Percentiles rank a stretch among this genome's conserved stretches.
Evolutionary conservation across 2,888 invertebrate genomes (phyloP).

Genomic region (Eupeodes latifasciatus): DNA sequence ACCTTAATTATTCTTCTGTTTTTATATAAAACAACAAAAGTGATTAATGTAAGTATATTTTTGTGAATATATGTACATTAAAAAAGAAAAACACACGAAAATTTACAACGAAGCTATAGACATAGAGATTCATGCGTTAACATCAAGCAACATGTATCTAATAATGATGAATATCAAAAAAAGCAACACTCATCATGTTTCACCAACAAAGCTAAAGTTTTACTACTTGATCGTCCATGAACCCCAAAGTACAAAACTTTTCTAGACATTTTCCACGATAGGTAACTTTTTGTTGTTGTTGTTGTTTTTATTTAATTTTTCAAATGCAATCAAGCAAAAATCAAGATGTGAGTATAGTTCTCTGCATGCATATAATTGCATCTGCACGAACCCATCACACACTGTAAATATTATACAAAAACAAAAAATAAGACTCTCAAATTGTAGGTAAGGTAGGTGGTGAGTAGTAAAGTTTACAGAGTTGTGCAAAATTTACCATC

Average conservation of each 20-base stretch:
- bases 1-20: slow-evolving; percentile 58
- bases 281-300: background rate
- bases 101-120: background rate
- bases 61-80: background rate
- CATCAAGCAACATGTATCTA: slow-evolving; percentile 34
- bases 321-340: slow-evolving; percentile 73
- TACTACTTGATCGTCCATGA: slow-evolving; percentile 65
- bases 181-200: slow-evolving; percentile 64
- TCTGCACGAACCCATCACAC: slow-evolving; percentile 63
- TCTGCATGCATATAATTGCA: slow-evolving; percentile 69
- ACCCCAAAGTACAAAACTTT: slow-evolving; percentile 68
- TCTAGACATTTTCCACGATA: slow-evolving; percentile 34
- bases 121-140: slow-evolving; percentile 15
- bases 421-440: background rate
- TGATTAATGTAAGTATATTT: slow-evolving; percentile 70
- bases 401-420: background rate
- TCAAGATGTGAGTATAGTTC: slow-evolving; percentile 65
- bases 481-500: slow-evolving; percentile 61
- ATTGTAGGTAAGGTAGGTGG: slow-evolving; percentile 5
- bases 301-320: slow-evolving; percentile 31
- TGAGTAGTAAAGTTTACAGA: slow-evolving; percentile 16
- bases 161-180: slow-evolving; percentile 36
- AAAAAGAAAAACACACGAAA: background rate
- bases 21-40: slow-evolving; percentile 11
- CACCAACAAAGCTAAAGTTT: slow-evolving; percentile 29